Base-by-base conservation (phyloP, 2,113 vertebrate genomes). In the Misgurnus mizolepis region DNA sequence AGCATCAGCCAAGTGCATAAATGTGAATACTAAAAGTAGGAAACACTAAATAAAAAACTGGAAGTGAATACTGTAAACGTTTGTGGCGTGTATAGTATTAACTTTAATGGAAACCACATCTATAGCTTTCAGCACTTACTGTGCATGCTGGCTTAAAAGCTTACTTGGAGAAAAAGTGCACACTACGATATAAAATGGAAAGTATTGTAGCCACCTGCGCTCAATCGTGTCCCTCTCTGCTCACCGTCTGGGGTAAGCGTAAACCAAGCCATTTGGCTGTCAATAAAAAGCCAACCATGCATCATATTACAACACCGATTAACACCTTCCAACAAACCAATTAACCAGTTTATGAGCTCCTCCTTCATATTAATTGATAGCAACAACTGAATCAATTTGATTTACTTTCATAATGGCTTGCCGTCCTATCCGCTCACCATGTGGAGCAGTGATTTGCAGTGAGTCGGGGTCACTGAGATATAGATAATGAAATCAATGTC, bases 401-500 rank as follows among this genome's bases (percentile, higher is more conserved):
- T 66, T 55, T 65, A 10, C 43, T 73, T 73, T 5, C 61, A 65
- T 53, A 39, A 41, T 43, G 55, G 27, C 50, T 76, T 49, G 15
- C 64, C 34, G 67, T 81, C 41, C 12, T 67, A 67, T 81, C 71
- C 56, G 39, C 17, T 67, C 55, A 47, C 3, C 10, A 41, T 60
- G 61, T 55, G 43, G 18, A 61, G 4, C 53, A 49, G 68, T 62
- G 56, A 22, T 69, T 68, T 34, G 47, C 69, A 67, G 40, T 72
- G 15, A 77, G 64, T 66, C 58, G 61, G 53, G 60, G 78, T 67
- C 61, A 80, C 10, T 41, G 75, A 65, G 49, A 76, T 39, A 11
- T 50, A 67, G 39, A 81, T 76, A 53, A 76, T 68, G 53, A 61
- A 85, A 76, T 49, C 43, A 41, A 85, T 70, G 67, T 75, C 67